Evolutionary conservation across 2,113 vertebrate genomes (phyloP).

Genomic region (Chaenogobius annularis): DNA sequence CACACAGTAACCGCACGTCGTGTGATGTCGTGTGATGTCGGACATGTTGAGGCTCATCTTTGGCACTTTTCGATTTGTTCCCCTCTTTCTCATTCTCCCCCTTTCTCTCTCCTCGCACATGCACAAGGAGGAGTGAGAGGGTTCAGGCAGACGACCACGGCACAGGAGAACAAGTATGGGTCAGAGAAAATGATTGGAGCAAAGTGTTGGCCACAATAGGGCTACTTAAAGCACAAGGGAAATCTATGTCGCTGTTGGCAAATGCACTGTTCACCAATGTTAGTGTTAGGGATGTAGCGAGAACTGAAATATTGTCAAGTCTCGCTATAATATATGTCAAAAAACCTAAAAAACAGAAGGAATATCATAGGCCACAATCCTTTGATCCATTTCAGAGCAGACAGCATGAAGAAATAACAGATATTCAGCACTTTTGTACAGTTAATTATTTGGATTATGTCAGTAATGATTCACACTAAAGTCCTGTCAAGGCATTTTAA

Average conservation of each 20-base stretch:
- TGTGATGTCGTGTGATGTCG: constrained; percentile 41
- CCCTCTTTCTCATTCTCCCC: constrained; percentile 17
- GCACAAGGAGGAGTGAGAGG: background rate
- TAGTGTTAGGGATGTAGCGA: background rate
- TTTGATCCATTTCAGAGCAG: too few relatives aligned
- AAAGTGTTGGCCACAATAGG: background rate
- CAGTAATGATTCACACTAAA: too few relatives aligned
- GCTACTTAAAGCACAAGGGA: background rate
- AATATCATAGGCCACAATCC: too few relatives aligned
- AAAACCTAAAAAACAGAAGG: too few relatives aligned
- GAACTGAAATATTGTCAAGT: too few relatives aligned
- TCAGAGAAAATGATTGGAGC: constrained; percentile 36
- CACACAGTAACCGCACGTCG: constrained; percentile 17
- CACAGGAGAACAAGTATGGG: constrained; percentile 24
- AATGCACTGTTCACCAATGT: background rate
- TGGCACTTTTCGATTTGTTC: constrained; percentile 33
- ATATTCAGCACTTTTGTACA: too few relatives aligned
- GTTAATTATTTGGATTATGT: too few relatives aligned
- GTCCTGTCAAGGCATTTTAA: too few relatives aligned
- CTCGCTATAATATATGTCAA: too few relatives aligned
- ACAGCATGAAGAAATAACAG: too few relatives aligned
- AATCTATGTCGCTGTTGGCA: background rate
- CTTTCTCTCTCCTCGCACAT: background rate
- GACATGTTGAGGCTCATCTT: constrained; percentile 52
- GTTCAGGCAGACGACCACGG: constrained; percentile 57